Base-by-base conservation (phyloP, 2,113 vertebrate species). In the Oncorhynchus kisutch region DNA sequence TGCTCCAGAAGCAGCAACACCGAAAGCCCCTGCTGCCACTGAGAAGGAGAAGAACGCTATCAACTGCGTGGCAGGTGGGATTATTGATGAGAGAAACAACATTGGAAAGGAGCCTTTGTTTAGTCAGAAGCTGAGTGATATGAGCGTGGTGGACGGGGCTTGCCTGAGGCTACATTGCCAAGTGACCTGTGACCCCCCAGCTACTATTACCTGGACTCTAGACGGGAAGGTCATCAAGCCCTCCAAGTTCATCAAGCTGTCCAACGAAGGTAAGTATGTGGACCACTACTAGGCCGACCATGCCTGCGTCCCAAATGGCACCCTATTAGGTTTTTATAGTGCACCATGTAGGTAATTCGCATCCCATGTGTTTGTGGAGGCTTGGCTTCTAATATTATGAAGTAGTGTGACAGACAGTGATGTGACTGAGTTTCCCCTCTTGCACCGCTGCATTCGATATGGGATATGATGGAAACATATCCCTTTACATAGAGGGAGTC, bases 211-310 rank as follows among this genome's bases (percentile, higher is more conserved):
- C 86, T 99, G 98, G 97, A 96, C 91, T 13, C 91, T 99, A 81
- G 95, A 97, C 72, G 97, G 95, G 66, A 99, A 99, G 91, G 48
- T 86, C 78, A 94, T 99, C 92, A 98, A 98, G 85, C 91, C 95
- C 0, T 98, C 97, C 0, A 99, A 97, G 90, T 96, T 97, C 90
- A 95, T 94, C 89, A n/a, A 95, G 78, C 93, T 99, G 75, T 86
- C 94, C 71, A 94, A 94, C 62, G 94, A 97, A 94, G 97, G 97
- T 98, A 79, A 81, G 81, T 68, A 68, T 68, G 59, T 16, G 2
- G n/a, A n/a, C n/a, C 18, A 11, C n/a, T 22, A 62, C 18, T n/a
- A 62, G 7, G 16, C 51, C 39, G 39, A 45, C 39, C 39, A 45
- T 18, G 51, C 0, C 39, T 54, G 16, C 16, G 5, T 16, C 16